These are phyloP conservation scores for Neosalanx taihuensis DNA, from an alignment of 2,797 vertebrate genomes.

Conservation along the genomic window DNA sequence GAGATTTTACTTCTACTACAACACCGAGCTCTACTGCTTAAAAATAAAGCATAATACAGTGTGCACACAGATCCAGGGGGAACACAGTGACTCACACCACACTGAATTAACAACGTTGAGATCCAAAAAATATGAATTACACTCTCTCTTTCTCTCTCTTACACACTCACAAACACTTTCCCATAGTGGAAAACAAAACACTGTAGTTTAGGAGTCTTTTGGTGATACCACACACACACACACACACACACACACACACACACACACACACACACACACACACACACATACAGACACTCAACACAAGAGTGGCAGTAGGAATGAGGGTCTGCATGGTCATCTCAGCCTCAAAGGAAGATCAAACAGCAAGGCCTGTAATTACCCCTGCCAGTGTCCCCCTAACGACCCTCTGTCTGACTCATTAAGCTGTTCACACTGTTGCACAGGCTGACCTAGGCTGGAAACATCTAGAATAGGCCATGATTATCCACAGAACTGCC, in stretches of 20 bases:
- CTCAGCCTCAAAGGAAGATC: constrained; percentile 42
- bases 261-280: not conserved
- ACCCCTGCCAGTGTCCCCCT: constrained; percentile 8
- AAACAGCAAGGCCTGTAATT: constrained; percentile 40
- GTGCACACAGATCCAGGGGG: not conserved
- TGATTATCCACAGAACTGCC: too few relatives aligned
- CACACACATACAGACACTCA: not conserved
- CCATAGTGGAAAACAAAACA: not conserved
- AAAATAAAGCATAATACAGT: too few relatives aligned
- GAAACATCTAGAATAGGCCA: constrained; percentile 17
- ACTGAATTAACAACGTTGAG: not conserved
- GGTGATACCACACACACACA: not conserved
- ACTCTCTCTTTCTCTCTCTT: too few relatives aligned
- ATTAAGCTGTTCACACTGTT: constrained; percentile 27
- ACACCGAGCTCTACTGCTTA: too few relatives aligned
- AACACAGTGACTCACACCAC: not conserved
- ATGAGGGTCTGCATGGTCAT: constrained; percentile 38
- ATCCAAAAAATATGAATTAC: not conserved
- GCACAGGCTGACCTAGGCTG: constrained; percentile 20
- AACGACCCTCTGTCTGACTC: constrained; percentile 25
- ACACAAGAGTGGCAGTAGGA: constrained; percentile 21
- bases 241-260: not conserved
- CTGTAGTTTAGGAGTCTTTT: not conserved
- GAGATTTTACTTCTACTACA: constrained; percentile 9
- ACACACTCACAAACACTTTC: too few relatives aligned